Conservation (phyloP, 2,797 vertebrate genomes). For the Peromyscus melanophrys region DNA sequence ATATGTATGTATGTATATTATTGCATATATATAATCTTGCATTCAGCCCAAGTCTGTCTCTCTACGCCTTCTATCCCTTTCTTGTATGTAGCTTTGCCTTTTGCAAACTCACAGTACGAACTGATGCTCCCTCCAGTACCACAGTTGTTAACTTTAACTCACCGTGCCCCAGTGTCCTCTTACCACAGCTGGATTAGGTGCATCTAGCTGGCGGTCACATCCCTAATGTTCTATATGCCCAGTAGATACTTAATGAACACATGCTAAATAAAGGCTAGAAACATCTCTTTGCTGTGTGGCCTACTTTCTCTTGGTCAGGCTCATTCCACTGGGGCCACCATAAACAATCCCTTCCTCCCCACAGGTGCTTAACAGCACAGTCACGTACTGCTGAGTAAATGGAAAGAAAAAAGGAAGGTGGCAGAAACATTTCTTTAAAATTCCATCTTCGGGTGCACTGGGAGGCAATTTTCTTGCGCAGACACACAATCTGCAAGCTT, state of each 20-base stretch:
- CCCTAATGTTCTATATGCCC: slow-evolving; percentile 44
- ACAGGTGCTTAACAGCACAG: slow-evolving; percentile 55
- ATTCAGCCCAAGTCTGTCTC: neutral
- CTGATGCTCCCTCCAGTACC: neutral
- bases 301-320: slow-evolving; percentile 60
- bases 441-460: slow-evolving; percentile 72
- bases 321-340: neutral
- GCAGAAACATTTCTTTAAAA: slow-evolving; percentile 74
- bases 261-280: slow-evolving; percentile 65
- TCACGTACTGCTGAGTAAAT: slow-evolving; percentile 79
- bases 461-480: slow-evolving; percentile 80
- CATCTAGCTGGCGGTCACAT: slow-evolving; percentile 3
- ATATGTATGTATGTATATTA: neutral
- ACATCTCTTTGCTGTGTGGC: neutral
- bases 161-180: neutral
- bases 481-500: slow-evolving; percentile 71
- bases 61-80: neutral
- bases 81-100: neutral
- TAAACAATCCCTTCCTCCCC: slow-evolving; percentile 64
- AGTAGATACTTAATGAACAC: slow-evolving; percentile 66
- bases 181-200: slow-evolving; percentile 27
- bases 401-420: slow-evolving; percentile 75
- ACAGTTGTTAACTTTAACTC: slow-evolving; percentile 29
- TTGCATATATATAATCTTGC: neutral
- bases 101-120: neutral